These are phyloP conservation scores for Drosophila pseudotalamancana DNA, from an alignment of 2,888 invertebrate genomes.

Conservation along the genomic window DNA sequence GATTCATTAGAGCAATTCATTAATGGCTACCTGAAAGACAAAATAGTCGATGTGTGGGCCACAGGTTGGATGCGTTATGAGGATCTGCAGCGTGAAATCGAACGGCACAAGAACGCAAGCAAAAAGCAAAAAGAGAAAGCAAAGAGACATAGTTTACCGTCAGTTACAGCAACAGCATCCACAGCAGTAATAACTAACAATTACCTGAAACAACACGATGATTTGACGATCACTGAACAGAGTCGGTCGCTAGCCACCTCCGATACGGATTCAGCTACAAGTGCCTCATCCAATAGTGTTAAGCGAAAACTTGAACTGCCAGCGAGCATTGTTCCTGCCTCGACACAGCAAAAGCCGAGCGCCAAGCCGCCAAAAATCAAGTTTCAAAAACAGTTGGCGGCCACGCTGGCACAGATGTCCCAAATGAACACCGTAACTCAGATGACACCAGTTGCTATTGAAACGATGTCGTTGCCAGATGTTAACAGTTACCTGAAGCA, in stretches of 20 bases:
- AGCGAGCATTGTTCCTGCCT: not conserved
- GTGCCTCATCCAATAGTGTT: slow-evolving; percentile 71
- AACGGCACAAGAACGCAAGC: slow-evolving; percentile 74
- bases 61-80: slow-evolving; percentile 86
- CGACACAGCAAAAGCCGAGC: slow-evolving; percentile 10
- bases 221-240: slow-evolving; percentile 40
- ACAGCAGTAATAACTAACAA: slow-evolving; percentile 21
- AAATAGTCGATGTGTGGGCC: slow-evolving; percentile 86
- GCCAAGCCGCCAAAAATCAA: slow-evolving; percentile 60
- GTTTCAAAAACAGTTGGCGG: slow-evolving; percentile 44
- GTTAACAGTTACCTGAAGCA: slow-evolving; percentile 49
- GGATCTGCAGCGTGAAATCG: slow-evolving; percentile 82
- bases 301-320: slow-evolving; percentile 57
- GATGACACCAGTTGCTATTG: slow-evolving; percentile 35
- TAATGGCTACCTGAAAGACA: slow-evolving; percentile 84
- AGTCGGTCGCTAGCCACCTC: slow-evolving; percentile 75
- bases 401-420: slow-evolving; percentile 44
- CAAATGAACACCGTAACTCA: slow-evolving; percentile 10
- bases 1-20: slow-evolving; percentile 85
- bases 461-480: slow-evolving; percentile 33
- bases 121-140: slow-evolving; percentile 73
- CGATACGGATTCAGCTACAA: slow-evolving; percentile 80
- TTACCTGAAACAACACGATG: slow-evolving; percentile 65
- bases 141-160: slow-evolving; percentile 31
- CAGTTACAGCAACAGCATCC: not conserved